Percentiles rank a stretch among this genome's conserved stretches.
phyloP scores from a whole-genome alignment of 2,113 vertebrate genomes.

The Centropus bengalensis region DNA sequence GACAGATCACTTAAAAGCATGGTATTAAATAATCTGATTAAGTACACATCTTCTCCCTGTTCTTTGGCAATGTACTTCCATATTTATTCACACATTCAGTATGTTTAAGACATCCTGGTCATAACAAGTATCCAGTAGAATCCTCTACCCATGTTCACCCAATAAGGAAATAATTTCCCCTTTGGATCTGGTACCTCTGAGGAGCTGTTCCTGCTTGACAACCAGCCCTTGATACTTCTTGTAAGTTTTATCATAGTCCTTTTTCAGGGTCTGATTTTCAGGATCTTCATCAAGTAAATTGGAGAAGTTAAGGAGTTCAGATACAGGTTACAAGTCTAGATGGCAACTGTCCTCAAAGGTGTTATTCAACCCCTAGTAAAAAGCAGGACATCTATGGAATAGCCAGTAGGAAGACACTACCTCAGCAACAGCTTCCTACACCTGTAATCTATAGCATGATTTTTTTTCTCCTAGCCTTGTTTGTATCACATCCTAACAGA shows the following conservation, averaged over 20 bases:
- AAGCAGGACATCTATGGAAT: background rate
- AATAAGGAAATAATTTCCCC: background rate
- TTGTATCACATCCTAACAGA: background rate
- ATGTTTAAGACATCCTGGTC: background rate
- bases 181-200: constrained; percentile 83
- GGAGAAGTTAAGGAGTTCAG: constrained; percentile 78
- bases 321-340: background rate
- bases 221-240: constrained; percentile 93
- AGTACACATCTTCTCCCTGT: background rate
- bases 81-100: background rate
- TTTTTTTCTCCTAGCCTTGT: background rate
- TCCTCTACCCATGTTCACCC: accelerated
- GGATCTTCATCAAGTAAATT: constrained; percentile 87
- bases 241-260: constrained; percentile 90
- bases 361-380: background rate
- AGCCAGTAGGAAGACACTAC: background rate
- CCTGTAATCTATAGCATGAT: background rate
- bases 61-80: background rate
- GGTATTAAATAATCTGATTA: background rate
- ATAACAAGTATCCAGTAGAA: background rate
- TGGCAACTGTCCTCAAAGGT: background rate
- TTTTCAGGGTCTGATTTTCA: constrained; percentile 89
- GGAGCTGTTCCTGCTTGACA: constrained; percentile 93
- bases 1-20: background rate
- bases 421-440: background rate